These are phyloP conservation scores for Andrena camellia DNA, from an alignment of 2,888 invertebrate genomes.

Conservation along the genomic window DNA sequence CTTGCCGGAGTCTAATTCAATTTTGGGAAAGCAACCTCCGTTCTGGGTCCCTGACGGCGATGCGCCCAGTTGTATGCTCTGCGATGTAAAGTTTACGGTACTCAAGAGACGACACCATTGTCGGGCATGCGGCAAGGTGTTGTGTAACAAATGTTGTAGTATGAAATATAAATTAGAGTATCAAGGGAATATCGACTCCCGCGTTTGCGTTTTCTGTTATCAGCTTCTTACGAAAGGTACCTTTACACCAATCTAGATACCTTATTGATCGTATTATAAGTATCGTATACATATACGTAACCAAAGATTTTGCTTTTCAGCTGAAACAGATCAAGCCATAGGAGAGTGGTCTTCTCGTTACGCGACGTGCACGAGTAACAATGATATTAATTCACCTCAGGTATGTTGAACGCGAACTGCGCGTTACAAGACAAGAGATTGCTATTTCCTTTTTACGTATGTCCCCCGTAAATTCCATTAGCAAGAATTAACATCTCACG, in stretches of 20 bases:
- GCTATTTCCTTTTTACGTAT: conserved; percentile 6
- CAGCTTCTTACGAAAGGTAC: conserved; percentile 87
- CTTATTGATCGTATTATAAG: neutral
- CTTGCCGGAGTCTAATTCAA: conserved; percentile 81
- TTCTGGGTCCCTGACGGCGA: conserved; percentile 95
- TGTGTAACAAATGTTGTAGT: conserved; percentile 92
- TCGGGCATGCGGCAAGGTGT: conserved; percentile 93
- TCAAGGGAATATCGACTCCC: conserved; percentile 90
- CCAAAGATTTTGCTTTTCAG: conserved; percentile 63
- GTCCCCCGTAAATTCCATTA: conserved; percentile 13
- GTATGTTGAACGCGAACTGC: conserved; percentile 67
- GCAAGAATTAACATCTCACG: conserved; percentile 12
- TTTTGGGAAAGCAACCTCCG: conserved; percentile 91
- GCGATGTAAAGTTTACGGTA: conserved; percentile 92
- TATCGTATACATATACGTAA: neutral
- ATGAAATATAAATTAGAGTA: conserved; percentile 90
- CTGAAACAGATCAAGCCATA: conserved; percentile 79
- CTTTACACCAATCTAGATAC: neutral
- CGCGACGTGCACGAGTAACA: conserved; percentile 67
- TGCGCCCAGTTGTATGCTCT: conserved; percentile 93
- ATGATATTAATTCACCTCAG: conserved; percentile 81
- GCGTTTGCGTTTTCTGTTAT: conserved; percentile 92
- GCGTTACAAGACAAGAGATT: conserved; percentile 12
- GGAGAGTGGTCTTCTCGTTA: conserved; percentile 79
- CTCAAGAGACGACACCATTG: conserved; percentile 95